Evolutionary conservation across 2,113 vertebrate species (phyloP).

Genomic region (Lophura nycthemera): DNA sequence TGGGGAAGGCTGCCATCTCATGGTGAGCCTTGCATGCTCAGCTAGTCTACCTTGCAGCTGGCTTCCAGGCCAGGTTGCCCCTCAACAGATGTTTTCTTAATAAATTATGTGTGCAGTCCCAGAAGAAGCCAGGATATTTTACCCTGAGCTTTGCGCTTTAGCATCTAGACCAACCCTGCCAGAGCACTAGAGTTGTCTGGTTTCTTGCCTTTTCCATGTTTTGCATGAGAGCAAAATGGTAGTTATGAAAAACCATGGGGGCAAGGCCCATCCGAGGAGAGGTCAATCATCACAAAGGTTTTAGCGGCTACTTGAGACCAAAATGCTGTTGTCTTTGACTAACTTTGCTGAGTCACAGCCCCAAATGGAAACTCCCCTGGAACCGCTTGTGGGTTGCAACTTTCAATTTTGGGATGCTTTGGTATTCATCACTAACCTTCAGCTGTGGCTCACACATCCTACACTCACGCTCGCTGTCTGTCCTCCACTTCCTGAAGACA

Average conservation of each 20-base stretch:
- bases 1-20: slow-evolving; percentile 69
- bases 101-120: background rate
- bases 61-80: background rate
- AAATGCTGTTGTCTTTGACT: background rate
- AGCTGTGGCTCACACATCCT: slow-evolving; percentile 8
- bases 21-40: background rate
- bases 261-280: slow-evolving; percentile 23
- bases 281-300: slow-evolving; percentile 12
- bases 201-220: slow-evolving; percentile 12
- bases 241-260: background rate
- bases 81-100: background rate
- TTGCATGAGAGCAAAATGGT: background rate
- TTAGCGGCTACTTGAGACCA: slow-evolving; percentile 7
- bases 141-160: background rate
- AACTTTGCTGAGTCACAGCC: slow-evolving; percentile 61
- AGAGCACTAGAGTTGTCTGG: background rate
- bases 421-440: slow-evolving; percentile 64
- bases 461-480: fast-evolving
- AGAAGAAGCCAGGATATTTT: background rate
- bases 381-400: slow-evolving; percentile 66
- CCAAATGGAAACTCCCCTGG: slow-evolving; percentile 67
- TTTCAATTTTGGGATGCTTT: slow-evolving; percentile 70
- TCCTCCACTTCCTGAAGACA: background rate
- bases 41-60: fast-evolving
- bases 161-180: background rate